Evolutionary conservation across 2,888 invertebrate genomes (phyloP).

Genomic region (Campopleginae sp.): DNA sequence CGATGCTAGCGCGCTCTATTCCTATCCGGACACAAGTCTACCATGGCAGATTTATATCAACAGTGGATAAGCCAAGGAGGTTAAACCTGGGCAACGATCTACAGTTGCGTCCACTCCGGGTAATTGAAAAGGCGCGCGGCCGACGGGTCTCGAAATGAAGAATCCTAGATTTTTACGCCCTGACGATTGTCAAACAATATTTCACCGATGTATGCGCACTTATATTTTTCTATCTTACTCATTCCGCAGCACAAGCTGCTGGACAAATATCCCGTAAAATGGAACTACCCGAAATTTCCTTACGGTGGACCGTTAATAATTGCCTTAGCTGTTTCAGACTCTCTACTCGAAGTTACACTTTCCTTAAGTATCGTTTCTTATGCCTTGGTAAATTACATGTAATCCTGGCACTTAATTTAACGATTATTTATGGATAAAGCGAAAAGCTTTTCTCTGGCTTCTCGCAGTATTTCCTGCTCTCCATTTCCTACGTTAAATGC

Average conservation of each 20-base stretch:
- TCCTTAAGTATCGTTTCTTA: slow-evolving; percentile 25
- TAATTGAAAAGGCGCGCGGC: background rate
- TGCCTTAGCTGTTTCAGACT: background rate
- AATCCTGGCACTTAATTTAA: slow-evolving; percentile 14
- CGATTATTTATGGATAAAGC: slow-evolving; percentile 23
- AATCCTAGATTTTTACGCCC: slow-evolving; percentile 1
- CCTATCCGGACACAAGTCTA: slow-evolving; percentile 46
- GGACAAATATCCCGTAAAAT: slow-evolving; percentile 51
- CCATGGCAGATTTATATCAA: slow-evolving; percentile 68
- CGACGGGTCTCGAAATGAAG: background rate
- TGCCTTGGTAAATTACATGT: slow-evolving; percentile 20
- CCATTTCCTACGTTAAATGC: background rate
- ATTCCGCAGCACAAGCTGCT: background rate
- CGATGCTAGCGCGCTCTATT: slow-evolving; percentile 37
- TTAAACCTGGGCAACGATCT: slow-evolving; percentile 54
- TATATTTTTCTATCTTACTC: background rate
- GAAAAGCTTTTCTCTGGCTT: background rate
- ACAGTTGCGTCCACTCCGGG: slow-evolving; percentile 1
- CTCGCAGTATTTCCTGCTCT: background rate
- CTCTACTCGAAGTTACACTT: background rate
- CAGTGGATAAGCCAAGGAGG: slow-evolving; percentile 67
- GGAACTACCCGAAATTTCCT: slow-evolving; percentile 60
- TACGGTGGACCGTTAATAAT: slow-evolving; percentile 26
- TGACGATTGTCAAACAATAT: background rate
- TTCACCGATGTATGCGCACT: background rate